Conservation (phyloP, 2,888 invertebrate genomes). For the Meiosimyza decipiens region DNA sequence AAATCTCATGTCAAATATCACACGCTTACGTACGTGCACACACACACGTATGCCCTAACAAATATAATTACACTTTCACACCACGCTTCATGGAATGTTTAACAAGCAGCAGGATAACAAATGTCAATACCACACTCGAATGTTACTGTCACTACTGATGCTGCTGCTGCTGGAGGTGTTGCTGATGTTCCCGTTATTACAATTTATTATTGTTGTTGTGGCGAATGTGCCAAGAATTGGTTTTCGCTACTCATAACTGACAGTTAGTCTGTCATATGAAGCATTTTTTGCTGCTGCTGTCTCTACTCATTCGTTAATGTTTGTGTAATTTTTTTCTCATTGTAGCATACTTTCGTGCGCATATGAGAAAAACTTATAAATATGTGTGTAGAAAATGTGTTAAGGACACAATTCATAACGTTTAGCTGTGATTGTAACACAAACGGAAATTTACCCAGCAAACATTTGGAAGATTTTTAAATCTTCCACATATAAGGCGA, state of each 20-base stretch:
- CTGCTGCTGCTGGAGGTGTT: background rate
- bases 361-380: background rate
- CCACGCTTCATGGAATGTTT: too few relatives aligned
- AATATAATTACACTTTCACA: background rate
- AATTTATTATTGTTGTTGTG: background rate
- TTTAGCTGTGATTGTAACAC: background rate
- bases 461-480: too few relatives aligned
- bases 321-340: conserved; percentile 35
- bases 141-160: too few relatives aligned
- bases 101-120: too few relatives aligned
- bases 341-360: conserved; percentile 6
- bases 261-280: too few relatives aligned
- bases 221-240: background rate
- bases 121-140: too few relatives aligned
- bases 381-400: background rate
- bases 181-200: background rate
- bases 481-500: too few relatives aligned
- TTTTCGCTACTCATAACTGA: too few relatives aligned
- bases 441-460: background rate
- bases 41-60: conserved; percentile 3
- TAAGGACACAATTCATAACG: conserved; percentile 2
- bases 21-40: conserved; percentile 12
- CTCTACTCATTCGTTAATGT: background rate
- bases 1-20: conserved; percentile 37
- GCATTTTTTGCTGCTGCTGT: background rate